These are phyloP conservation scores for Pyrrhura leucotis DNA, from an alignment of 2,797 vertebrate species.

Conservation along the genomic window DNA sequence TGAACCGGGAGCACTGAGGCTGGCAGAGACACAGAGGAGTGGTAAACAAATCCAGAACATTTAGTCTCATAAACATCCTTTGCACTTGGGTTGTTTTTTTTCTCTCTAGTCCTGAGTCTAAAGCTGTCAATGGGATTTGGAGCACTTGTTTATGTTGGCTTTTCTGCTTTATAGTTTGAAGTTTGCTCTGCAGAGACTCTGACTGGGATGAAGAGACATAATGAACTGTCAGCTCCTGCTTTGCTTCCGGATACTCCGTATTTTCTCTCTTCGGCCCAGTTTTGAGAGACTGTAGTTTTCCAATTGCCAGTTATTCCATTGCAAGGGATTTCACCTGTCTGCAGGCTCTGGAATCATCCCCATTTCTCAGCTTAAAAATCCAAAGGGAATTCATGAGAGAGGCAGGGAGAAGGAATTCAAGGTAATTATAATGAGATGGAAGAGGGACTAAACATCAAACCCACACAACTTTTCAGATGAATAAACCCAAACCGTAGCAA, in stretches of 20 bases:
- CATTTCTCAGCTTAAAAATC: neutral
- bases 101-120: neutral
- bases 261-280: neutral
- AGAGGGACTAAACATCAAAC: neutral
- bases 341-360: neutral
- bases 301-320: neutral
- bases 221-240: neutral
- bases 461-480: neutral
- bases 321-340: neutral
- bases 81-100: slow-evolving; percentile 9
- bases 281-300: neutral
- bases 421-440: neutral
- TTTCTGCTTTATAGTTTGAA: neutral
- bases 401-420: neutral
- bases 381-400: neutral
- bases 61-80: slow-evolving; percentile 61
- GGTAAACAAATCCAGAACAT: slow-evolving; percentile 55
- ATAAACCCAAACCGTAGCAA: neutral
- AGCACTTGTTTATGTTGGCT: neutral
- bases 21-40: slow-evolving; percentile 21
- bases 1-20: neutral
- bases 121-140: slow-evolving; percentile 37
- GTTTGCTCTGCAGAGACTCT: neutral
- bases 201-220: neutral
- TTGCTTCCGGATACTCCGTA: rapidly evolving